A percentile compares a stretch with the other conserved stretches of the same genome.
These are phyloP conservation scores for Synergus gifuensis DNA, from an alignment of 2,888 invertebrate genomes.

Conservation along the genomic window DNA sequence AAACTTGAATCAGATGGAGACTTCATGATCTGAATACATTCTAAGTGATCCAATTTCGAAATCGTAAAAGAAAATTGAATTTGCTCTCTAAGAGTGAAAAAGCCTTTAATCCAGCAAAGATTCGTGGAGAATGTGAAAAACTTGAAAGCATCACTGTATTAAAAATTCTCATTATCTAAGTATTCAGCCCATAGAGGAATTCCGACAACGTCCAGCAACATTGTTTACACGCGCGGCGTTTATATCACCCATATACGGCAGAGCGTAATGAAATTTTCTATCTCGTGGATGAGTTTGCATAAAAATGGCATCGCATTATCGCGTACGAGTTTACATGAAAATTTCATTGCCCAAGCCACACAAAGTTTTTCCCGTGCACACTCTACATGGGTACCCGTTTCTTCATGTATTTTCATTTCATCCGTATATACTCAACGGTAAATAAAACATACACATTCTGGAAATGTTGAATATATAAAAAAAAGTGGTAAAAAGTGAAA, in stretches of 20 bases:
- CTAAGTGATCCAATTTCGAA: no score
- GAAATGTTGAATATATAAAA: neutral
- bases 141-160: conserved; percentile 5
- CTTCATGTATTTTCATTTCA: neutral
- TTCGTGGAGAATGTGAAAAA: neutral
- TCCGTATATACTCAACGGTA: neutral
- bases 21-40: neutral
- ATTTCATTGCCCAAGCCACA: conserved; percentile 44
- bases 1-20: neutral
- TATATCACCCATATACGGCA: conserved; percentile 40
- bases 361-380: conserved; percentile 8
- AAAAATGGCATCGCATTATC: conserved; percentile 49
- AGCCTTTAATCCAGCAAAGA: neutral
- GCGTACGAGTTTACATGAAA: conserved; percentile 48
- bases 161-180: conserved; percentile 36
- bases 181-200: conserved; percentile 30
- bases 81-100: neutral
- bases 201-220: conserved; percentile 34
- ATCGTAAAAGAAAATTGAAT: no score
- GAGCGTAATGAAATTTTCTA: conserved; percentile 48
- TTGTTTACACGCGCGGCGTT: conserved; percentile 37
- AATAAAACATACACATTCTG: conserved; percentile 7
- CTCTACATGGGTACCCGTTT: neutral
- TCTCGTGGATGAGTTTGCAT: conserved; percentile 47
- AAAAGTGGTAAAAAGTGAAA: neutral